Evolutionary conservation across 1,140 invertebrate species (phyloP), one percentile per base, ranked within the genome.

Genomic region (Latrodectus geometricus): DNA sequence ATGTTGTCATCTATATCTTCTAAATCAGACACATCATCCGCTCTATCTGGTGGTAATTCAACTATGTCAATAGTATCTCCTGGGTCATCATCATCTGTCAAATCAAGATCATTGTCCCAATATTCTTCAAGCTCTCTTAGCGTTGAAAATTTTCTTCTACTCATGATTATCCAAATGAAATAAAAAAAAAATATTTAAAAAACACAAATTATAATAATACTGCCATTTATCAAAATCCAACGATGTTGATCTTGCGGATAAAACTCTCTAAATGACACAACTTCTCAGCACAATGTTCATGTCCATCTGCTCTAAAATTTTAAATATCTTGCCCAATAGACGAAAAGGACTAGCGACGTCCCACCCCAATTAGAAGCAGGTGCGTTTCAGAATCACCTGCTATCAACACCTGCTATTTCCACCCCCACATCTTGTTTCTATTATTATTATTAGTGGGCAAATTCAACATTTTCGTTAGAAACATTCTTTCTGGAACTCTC

Each of bases 181-280:
- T 75, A 75, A n/a, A n/a, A 75, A 75, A 75, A 75, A 75, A 75
- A 75, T 75, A 75, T 75, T 75, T 75, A 75, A 75, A 75, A 75
- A 75, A 75, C 73, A 75, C 73, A 75, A 75, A 75, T 75, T 75
- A 75, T 75, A 75, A 75, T 75, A 75, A 75, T 75, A 75, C 73
- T 75, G 73, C 14, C 73, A 75, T 75, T 75, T 75, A 75, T 75
- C 73, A 75, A 75, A 75, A 75, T 75, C 73, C 73, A 54, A 75
- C 73, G 49, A 75, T 75, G 73, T 75, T 75, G 73, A 75, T 75
- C 73, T 75, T 75, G 73, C 73, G 73, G 73, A 54, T 75, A 75
- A 75, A 75, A 52, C 73, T 75, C 73, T 75, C 73, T 75, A 75
- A 75, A 75, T 75, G 73, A 75, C 73, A 75, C 73, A 75, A 75